Percentiles rank a stretch among this genome's conserved stretches.
phyloP scores from a whole-genome alignment of 1,140 invertebrate genomes.

The Brachionus rubens region DNA sequence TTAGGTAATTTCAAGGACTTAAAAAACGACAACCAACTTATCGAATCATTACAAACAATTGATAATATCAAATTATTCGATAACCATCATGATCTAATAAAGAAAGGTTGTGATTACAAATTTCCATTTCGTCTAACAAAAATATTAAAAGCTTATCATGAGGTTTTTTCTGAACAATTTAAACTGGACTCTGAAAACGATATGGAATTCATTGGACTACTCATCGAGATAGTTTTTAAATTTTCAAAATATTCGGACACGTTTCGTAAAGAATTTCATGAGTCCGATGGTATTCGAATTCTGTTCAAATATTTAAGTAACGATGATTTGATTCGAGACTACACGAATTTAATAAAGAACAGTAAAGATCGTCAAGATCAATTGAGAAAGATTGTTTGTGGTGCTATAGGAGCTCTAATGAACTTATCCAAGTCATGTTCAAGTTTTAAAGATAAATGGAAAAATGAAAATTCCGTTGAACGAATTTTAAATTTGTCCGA shows the following conservation, averaged over 20 bases:
- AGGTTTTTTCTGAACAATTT: too few species aligned
- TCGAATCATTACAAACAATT: too few species aligned
- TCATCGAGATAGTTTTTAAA: background rate
- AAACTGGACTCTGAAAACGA: background rate
- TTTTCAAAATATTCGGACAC: conserved; percentile 1
- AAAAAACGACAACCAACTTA: too few species aligned
- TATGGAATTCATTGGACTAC: background rate
- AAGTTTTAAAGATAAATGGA: conserved; percentile 39
- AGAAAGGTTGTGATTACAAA: too few species aligned
- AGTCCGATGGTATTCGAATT: background rate
- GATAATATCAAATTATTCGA: too few species aligned
- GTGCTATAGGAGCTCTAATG: background rate
- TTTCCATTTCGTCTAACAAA: too few species aligned
- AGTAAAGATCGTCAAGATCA: background rate
- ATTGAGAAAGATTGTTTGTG: background rate
- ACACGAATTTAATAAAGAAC: background rate
- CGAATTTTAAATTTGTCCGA: background rate
- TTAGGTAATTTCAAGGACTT: too few species aligned
- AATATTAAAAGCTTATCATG: too few species aligned
- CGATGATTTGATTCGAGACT: background rate
- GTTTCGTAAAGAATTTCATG: background rate
- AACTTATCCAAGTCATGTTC: background rate
- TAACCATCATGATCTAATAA: too few species aligned
- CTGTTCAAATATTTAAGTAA: conserved; percentile 6
- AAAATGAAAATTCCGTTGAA: background rate